phyloP scores from a whole-genome alignment of 2,113 vertebrate genomes.

The Amphiprion ocellaris region DNA sequence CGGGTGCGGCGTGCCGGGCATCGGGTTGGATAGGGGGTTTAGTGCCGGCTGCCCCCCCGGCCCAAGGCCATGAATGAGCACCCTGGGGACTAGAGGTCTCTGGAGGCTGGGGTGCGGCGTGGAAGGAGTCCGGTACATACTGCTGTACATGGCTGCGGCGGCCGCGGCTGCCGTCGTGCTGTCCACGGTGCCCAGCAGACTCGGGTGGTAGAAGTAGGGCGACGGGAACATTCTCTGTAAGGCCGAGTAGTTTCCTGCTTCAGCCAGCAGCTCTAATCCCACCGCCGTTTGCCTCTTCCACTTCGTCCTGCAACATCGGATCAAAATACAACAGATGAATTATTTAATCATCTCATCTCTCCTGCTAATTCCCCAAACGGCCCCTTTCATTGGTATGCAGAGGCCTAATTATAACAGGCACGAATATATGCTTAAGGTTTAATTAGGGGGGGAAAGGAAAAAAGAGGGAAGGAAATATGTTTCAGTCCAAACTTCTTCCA shows the following conservation, averaged over 20 bases:
- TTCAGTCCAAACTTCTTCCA: no score
- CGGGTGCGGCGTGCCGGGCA: constrained; percentile 91
- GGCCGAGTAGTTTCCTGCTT: constrained; percentile 97
- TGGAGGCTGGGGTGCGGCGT: constrained; percentile 94
- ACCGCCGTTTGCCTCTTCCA: constrained; percentile 98
- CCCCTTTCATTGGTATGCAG: constrained; percentile 72
- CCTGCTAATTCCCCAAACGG: constrained; percentile 68
- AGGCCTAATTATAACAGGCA: constrained; percentile 74
- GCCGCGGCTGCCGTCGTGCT: constrained; percentile 95
- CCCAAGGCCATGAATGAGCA: constrained; percentile 97
- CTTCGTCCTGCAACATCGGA: constrained; percentile 90
- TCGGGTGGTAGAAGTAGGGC: constrained; percentile 98
- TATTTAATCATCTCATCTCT: constrained; percentile 71
- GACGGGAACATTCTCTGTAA: constrained; percentile 98
- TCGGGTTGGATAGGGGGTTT: constrained; percentile 91
- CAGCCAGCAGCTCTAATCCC: constrained; percentile 94
- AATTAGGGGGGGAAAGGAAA: constrained; percentile 58
- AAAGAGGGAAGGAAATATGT: not conserved
- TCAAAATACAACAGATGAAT: constrained; percentile 80
- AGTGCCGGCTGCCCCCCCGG: constrained; percentile 95
- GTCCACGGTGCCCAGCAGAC: constrained; percentile 96
- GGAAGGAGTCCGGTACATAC: constrained; percentile 98
- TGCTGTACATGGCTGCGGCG: constrained; percentile 98
- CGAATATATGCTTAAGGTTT: constrained; percentile 57
- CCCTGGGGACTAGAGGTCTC: constrained; percentile 96